Base-by-base conservation (phyloP, 2,113 vertebrate genomes). In the Alouatta palliata region DNA sequence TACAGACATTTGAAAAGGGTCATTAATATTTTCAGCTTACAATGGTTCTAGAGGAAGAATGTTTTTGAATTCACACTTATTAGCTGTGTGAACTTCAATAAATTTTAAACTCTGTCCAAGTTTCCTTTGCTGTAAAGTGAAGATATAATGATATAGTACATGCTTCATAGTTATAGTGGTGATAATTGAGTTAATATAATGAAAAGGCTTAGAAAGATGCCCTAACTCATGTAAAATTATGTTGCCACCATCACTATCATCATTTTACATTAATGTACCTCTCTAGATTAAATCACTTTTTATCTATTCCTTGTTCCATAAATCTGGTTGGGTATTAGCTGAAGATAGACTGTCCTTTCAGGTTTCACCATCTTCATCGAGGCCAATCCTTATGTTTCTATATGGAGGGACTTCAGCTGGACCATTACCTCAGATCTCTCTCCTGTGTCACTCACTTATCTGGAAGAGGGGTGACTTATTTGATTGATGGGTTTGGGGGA, bases 111-210 rank as follows among this genome's bases (percentile, higher is more conserved):
- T 82, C 14, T 73, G 58, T 56, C 6, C 5, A 20, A 40, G 61
- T 71, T 89, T 89, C 43, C 87, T 68, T 93, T 40, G 58, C 35
- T 95, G 35, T 83, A 52, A 89, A 90, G n/a, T 70, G 16, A 86
- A 96, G 68, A 90, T 64, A 64, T 64, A 64, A 30, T 49, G 54
- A 94, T 30, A 66, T 82, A 92, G 14, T 27, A 66, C 27, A 30
- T 87, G 45, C 20, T 76, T 66, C 43, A 49, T 37, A 45, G 14
- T 79, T 73, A 40, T 64, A 30, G 17, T 35, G 27, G 70, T 70
- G 30, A 40, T 77, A 61, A 71, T 12, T 77, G 23, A 81, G 56
- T 73, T 64, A 80, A 68, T 27, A 64, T 30, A 82, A 52, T 8
- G 12, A 81, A 76, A 58, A 73, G 37, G 8, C 11, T 76, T 94